Evolutionary conservation across 2,888 invertebrate species (phyloP).

Genomic region (Mythimna albipuncta): DNA sequence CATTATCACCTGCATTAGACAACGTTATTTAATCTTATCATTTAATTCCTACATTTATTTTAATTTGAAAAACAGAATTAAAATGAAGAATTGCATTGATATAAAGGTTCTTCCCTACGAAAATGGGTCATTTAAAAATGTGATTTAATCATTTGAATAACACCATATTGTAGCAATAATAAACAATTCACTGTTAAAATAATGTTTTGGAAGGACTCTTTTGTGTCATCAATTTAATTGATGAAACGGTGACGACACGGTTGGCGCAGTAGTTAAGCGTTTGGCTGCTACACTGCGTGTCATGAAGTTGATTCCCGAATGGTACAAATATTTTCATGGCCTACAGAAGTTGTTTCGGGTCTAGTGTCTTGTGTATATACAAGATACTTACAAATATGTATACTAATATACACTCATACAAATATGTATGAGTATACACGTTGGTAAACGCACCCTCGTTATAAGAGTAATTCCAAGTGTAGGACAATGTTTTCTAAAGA

Average conservation of each 20-base stretch:
- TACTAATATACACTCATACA: too few species aligned
- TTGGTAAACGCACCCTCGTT: neutral
- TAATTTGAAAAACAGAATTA: neutral
- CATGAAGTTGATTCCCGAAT: too few species aligned
- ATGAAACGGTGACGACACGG: too few species aligned
- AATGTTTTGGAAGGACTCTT: neutral
- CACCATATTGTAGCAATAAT: neutral
- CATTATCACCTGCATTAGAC: neutral
- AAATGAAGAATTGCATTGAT: neutral
- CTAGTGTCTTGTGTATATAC: neutral
- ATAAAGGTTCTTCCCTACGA: neutral
- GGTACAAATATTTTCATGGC: too few species aligned
- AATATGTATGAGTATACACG: neutral
- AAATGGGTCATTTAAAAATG: neutral
- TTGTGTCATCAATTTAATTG: neutral
- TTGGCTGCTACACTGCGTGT: too few species aligned
- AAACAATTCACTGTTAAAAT: neutral
- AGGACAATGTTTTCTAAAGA: neutral
- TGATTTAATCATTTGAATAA: neutral
- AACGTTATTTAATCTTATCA: neutral
- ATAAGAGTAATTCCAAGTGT: neutral
- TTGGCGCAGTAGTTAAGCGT: too few species aligned
- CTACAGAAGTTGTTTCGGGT: neutral
- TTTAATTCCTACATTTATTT: too few species aligned
- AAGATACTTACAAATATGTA: too few species aligned